These are phyloP conservation scores for Psittacula derbiana DNA, from an alignment of 2,797 vertebrate species.

Conservation along the genomic window DNA sequence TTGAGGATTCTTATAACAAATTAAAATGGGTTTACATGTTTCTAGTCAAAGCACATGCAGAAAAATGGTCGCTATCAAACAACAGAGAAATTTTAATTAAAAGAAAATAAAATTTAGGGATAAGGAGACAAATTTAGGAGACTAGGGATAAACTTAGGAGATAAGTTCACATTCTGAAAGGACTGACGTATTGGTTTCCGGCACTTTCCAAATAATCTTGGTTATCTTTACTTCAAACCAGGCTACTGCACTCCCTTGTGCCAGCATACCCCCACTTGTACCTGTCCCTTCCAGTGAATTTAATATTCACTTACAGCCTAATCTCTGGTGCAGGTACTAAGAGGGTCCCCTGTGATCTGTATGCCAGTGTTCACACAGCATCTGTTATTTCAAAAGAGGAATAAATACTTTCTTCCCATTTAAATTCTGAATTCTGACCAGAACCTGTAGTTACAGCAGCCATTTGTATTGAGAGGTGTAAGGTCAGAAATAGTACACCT, in stretches of 20 bases:
- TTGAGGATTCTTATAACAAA: background rate
- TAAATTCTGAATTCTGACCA: background rate
- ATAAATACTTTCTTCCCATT: background rate
- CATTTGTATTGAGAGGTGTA: background rate
- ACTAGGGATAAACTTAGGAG: background rate
- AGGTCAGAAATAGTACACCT: background rate
- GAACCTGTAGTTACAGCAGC: background rate
- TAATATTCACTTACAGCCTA: background rate
- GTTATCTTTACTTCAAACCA: background rate
- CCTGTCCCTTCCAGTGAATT: background rate
- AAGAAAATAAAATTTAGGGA: background rate
- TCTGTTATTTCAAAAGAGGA: background rate
- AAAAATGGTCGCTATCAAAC: background rate
- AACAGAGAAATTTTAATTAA: background rate
- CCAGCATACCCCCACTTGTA: background rate
- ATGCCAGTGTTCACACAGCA: background rate
- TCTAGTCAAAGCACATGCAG: background rate
- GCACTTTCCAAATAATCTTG: background rate
- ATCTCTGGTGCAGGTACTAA: background rate
- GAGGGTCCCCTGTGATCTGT: background rate
- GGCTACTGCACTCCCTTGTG: background rate
- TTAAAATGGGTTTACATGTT: background rate
- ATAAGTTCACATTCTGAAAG: background rate
- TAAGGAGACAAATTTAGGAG: background rate
- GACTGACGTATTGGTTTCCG: background rate